Conservation (phyloP, 2,797 vertebrate species). For the Chromobotia macracanthus region DNA sequence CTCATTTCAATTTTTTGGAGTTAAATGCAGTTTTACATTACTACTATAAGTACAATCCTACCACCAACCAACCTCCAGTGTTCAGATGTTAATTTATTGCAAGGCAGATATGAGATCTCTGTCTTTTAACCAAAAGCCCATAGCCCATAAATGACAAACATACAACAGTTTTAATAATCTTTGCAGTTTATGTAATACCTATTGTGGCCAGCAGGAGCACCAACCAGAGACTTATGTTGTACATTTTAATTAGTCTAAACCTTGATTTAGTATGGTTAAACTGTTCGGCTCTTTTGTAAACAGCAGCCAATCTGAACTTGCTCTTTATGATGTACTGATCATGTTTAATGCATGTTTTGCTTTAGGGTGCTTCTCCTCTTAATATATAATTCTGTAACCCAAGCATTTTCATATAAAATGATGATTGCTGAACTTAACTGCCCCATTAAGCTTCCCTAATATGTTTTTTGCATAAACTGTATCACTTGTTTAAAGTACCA, state of each 20-base stretch:
- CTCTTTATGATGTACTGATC: background rate
- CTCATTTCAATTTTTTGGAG: too few species aligned
- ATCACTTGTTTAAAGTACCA: slow-evolving; percentile 11
- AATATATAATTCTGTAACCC: background rate
- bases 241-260: background rate
- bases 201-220: too few species aligned
- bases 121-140: too few species aligned
- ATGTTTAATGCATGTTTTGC: slow-evolving; percentile 16
- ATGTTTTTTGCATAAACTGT: background rate
- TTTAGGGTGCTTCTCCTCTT: slow-evolving; percentile 13
- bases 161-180: too few species aligned
- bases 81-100: too few species aligned
- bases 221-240: background rate
- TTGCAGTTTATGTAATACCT: too few species aligned
- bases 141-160: too few species aligned
- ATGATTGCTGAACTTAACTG: background rate
- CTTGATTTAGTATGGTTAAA: slow-evolving; percentile 1
- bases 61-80: too few species aligned
- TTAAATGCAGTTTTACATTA: too few species aligned
- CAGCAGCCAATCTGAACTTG: background rate
- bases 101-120: too few species aligned
- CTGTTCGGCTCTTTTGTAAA: background rate
- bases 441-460: slow-evolving; percentile 1
- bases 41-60: too few species aligned
- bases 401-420: slow-evolving; percentile 1